Base-by-base conservation (phyloP, 2,113 vertebrate species). In the Scatophagus argus region DNA sequence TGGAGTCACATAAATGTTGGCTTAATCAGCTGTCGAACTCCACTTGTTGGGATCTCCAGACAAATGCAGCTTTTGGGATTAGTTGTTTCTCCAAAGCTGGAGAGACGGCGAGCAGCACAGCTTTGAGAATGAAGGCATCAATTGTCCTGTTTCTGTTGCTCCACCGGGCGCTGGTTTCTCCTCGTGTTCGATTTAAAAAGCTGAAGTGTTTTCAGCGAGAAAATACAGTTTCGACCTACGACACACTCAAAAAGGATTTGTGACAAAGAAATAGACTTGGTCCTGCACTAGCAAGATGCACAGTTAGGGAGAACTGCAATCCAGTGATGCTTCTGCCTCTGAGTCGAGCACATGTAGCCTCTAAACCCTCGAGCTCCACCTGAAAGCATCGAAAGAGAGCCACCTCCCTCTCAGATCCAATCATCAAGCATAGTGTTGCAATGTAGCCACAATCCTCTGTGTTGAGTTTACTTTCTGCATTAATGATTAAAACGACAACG, bases 241-340 rank as follows among this genome's bases (percentile, higher is more conserved):
- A 81, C 79, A 63, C 63, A 56, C 56, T 56, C 9, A 6, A 63
- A 77, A 63, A 74, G 55, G 17, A 29, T 75, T 77, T 69, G 85
- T 76, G 79, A 87, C 72, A 72, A 84, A 85, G 71, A 68, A 78
- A 79, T 85, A 44, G 81, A 81, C 68, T 38, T 25, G 55, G 85
- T 87, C 89, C 78, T 51, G 31, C 23, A 29, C 74, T 88, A 83
- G 92, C 91, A 87, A 87, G 76, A 84, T 38, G 59, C 56, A 84
- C 36, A 52, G 85, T 90, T 75, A 84, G 66, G 75, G 46, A 63
- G 46, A 72, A 83, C 34, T 62, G 74, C 71, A 82, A 87, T 71
- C 67, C 25, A 49, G 68, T 61, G 43, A 74, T 44, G 82, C 73
- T 75, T 87, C 86, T 78, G 73, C 86, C 49, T 84, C 47, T 59